A percentile compares a stretch with the other conserved stretches of the same genome.
These are phyloP conservation scores for Virgularia gustaviana DNA, from an alignment of 92 coral and sea anemone genomes.

Conservation along the genomic window DNA sequence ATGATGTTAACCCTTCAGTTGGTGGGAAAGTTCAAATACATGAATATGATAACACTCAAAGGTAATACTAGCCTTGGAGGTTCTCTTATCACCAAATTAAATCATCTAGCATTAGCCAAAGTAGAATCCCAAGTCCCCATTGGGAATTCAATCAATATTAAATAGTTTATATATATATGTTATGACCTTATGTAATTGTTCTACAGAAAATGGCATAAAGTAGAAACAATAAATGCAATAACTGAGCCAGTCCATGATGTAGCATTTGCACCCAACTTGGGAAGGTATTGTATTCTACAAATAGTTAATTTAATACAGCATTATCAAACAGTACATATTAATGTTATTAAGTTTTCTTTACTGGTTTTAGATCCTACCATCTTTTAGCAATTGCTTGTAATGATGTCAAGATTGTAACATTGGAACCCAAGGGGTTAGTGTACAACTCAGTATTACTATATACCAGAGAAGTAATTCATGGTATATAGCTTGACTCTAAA, in stretches of 20 bases:
- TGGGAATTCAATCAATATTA: background rate
- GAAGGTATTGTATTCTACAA: slow-evolving; percentile 59
- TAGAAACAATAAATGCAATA: slow-evolving; percentile 92
- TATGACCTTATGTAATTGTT: no score
- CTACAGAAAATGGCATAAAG: slow-evolving; percentile 88
- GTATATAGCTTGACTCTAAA: no score
- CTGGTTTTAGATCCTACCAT: slow-evolving; percentile 92
- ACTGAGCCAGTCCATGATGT: slow-evolving; percentile 98
- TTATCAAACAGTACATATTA: background rate
- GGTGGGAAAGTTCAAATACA: slow-evolving; percentile 99
- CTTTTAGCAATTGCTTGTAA: slow-evolving; percentile 91
- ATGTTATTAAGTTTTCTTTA: background rate
- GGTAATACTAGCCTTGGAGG: no score
- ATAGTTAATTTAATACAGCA: background rate
- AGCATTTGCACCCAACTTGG: slow-evolving; percentile 95
- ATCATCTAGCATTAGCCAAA: no score
- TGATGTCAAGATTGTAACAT: slow-evolving; percentile 88
- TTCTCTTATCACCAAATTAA: background rate
- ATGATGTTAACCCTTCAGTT: slow-evolving; percentile 78
- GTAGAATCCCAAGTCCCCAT: background rate
- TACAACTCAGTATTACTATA: background rate
- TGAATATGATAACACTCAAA: slow-evolving; percentile 67
- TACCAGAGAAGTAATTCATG: no score
- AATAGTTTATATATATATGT: no score
- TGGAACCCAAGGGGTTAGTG: slow-evolving; percentile 75